Evolutionary conservation across 2,888 invertebrate species (phyloP).

Genomic region (Heliconius ismenius): DNA sequence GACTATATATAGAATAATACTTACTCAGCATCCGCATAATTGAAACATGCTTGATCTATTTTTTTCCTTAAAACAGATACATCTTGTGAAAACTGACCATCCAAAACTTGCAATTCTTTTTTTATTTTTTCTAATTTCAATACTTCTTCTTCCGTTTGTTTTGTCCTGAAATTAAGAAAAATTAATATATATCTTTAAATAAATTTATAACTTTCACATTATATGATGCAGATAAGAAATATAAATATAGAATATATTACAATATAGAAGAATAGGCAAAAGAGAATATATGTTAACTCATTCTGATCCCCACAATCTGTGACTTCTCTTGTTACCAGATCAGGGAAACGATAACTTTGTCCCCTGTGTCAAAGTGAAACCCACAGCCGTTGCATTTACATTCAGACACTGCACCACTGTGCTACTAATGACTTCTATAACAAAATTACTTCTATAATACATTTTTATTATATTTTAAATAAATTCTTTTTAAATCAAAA

Average conservation of each 20-base stretch:
- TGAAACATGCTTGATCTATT: conserved; percentile 88
- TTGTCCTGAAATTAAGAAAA: conserved; percentile 78
- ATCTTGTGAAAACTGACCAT: conserved; percentile 87
- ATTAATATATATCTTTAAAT: background rate
- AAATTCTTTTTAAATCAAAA: background rate
- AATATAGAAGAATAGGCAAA: too few relatives aligned
- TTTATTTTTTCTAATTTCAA: conserved; percentile 83
- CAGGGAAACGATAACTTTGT: background rate
- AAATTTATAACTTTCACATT: background rate
- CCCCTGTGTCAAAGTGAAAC: background rate
- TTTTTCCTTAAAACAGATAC: conserved; percentile 88
- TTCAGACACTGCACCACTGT: background rate
- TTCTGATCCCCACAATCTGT: too few relatives aligned
- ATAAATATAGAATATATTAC: too few relatives aligned
- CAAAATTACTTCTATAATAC: background rate
- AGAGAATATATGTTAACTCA: too few relatives aligned
- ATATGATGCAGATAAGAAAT: background rate
- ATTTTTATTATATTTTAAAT: background rate
- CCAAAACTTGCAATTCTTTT: conserved; percentile 83
- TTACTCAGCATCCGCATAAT: conserved; percentile 89
- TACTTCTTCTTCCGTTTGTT: conserved; percentile 87
- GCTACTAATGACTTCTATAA: background rate
- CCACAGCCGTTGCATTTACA: background rate
- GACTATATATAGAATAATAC: conserved; percentile 52
- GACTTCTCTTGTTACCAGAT: too few relatives aligned